phyloP scores from a whole-genome alignment of 2,113 vertebrate genomes.

The Scatophagus argus region DNA sequence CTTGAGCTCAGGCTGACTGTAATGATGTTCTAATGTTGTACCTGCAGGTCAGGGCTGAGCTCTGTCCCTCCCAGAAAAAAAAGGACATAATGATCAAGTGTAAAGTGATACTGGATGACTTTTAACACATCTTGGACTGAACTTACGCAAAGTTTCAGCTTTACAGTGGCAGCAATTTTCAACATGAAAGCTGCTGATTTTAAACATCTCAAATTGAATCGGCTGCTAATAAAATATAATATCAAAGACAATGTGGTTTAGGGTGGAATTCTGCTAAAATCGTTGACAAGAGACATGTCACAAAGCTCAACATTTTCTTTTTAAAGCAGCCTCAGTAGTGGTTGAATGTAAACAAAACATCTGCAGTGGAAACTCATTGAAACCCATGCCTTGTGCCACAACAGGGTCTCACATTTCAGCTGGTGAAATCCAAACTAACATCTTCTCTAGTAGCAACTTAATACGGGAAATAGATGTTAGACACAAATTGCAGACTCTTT shows the following conservation, averaged over 20 bases:
- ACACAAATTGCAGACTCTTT: conserved; percentile 15
- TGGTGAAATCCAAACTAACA: conserved; percentile 41
- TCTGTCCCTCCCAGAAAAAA: conserved; percentile 44
- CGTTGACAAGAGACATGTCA: conserved; percentile 36
- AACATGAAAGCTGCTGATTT: conserved; percentile 36
- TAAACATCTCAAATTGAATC: conserved; percentile 32
- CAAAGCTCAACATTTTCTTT: conserved; percentile 21
- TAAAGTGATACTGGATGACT: conserved; percentile 62
- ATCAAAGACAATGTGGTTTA: conserved; percentile 58
- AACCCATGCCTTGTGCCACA: conserved; percentile 34
- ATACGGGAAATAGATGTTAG: conserved; percentile 25
- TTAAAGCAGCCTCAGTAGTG: conserved; percentile 50
- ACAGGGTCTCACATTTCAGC: conserved; percentile 52
- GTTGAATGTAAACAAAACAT: conserved; percentile 65
- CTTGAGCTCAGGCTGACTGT: conserved; percentile 46
- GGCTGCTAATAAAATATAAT: conserved; percentile 49
- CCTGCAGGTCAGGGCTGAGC: conserved; percentile 63
- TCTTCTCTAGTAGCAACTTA: conserved; percentile 8
- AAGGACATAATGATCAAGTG: conserved; percentile 51
- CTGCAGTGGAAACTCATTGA: conserved; percentile 59
- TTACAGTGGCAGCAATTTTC: conserved; percentile 27
- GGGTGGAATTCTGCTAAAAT: conserved; percentile 51
- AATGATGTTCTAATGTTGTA: conserved; percentile 44
- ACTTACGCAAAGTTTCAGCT: conserved; percentile 39
- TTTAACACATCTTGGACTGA: conserved; percentile 43